A percentile compares a stretch with the other conserved stretches of the same genome.
phyloP scores from a whole-genome alignment of 1,140 invertebrate species.

The Neodiprion pinetum region DNA sequence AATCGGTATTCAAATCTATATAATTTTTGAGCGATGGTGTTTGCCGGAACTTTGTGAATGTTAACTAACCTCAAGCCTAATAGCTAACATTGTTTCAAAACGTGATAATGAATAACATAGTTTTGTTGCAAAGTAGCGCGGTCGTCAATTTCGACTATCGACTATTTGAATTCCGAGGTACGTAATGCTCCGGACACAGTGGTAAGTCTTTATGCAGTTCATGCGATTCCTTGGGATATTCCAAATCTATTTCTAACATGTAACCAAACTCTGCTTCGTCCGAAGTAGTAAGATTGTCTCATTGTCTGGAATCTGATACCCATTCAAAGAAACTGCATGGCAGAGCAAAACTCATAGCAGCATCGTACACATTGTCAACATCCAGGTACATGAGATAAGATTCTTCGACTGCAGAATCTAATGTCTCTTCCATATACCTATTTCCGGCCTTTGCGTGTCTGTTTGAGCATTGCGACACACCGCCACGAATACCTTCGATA shows the following conservation, averaged over 20 bases:
- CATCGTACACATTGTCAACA: slow-evolving; percentile 46
- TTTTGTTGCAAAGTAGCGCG: slow-evolving; percentile 50
- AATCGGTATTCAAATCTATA: slow-evolving; percentile 25
- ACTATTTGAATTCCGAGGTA: slow-evolving; percentile 20
- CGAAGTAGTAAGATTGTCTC: slow-evolving; percentile 34
- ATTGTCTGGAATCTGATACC: slow-evolving; percentile 33
- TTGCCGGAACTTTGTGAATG: slow-evolving; percentile 36
- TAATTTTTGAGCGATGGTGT: slow-evolving; percentile 36
- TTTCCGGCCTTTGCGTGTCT: no score
- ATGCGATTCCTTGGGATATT: slow-evolving; percentile 37
- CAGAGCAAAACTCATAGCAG: no score
- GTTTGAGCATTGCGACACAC: slow-evolving; percentile 26
- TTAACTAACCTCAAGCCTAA: slow-evolving; percentile 24
- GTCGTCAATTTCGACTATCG: slow-evolving; percentile 47
- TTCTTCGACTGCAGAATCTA: slow-evolving; percentile 27
- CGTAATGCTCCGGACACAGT: slow-evolving; percentile 14
- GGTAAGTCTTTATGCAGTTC: slow-evolving; percentile 54
- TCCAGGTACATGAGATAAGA: slow-evolving; percentile 43
- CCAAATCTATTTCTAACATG: no score
- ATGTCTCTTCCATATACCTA: slow-evolving; percentile 10
- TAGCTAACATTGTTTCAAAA: slow-evolving; percentile 58
- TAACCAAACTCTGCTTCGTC: no score
- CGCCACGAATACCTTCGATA: slow-evolving; percentile 43
- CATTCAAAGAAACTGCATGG: no score
- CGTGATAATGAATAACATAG: slow-evolving; percentile 63